Evolutionary conservation across 2,888 invertebrate species (phyloP).

Genomic region (Eulithis testata): DNA sequence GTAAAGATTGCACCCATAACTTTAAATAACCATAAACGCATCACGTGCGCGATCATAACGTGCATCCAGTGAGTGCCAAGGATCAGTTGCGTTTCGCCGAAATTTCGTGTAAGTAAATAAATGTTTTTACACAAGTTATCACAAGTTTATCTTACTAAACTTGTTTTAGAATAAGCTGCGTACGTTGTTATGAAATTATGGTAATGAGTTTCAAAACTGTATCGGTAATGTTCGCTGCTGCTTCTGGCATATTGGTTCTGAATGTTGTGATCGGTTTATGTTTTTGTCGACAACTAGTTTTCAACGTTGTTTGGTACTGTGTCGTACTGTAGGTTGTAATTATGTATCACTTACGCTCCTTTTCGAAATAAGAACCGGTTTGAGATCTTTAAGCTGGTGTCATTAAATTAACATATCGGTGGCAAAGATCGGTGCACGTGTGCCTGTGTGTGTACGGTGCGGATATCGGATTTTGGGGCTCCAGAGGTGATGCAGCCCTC

Average conservation of each 20-base stretch:
- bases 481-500: constrained; percentile 26
- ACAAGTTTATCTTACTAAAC: constrained; percentile 48
- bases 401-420: constrained; percentile 81
- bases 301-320: constrained; percentile 48
- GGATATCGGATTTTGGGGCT: constrained; percentile 51
- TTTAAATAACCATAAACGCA: constrained; percentile 44
- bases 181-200: constrained; percentile 52
- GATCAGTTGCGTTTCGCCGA: constrained; percentile 56
- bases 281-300: constrained; percentile 57
- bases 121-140: constrained; percentile 36
- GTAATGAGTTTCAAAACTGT: constrained; percentile 53
- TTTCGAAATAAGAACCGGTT: constrained; percentile 79
- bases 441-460: constrained; percentile 40
- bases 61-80: constrained; percentile 63
- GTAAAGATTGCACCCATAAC: constrained; percentile 51
- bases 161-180: constrained; percentile 47
- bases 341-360: constrained; percentile 76
- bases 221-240: constrained; percentile 33
- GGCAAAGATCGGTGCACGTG: constrained; percentile 68
- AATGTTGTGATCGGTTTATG: constrained; percentile 44
- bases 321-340: constrained; percentile 68
- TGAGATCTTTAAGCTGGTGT: constrained; percentile 74
- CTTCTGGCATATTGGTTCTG: constrained; percentile 35
- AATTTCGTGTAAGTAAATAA: constrained; percentile 65
- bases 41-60: constrained; percentile 52